A percentile compares a stretch with the other conserved stretches of the same genome.
Evolutionary conservation across 2,113 vertebrate genomes (phyloP).

Genomic region (Saccopteryx bilineata): DNA sequence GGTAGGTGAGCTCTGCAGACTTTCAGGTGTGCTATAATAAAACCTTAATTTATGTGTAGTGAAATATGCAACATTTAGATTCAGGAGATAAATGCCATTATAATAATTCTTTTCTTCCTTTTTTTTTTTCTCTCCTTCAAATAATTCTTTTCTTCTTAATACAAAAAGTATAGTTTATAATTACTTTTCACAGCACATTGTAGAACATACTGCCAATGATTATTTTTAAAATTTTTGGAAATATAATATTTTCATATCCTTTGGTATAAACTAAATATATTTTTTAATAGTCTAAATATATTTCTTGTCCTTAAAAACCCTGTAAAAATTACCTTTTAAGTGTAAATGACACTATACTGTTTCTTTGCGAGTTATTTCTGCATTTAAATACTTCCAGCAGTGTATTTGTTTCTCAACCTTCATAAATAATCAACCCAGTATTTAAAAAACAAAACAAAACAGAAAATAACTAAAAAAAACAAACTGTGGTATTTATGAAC

Average conservation of each 20-base stretch:
- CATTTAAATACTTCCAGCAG: constrained; percentile 66
- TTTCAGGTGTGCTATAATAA: not conserved
- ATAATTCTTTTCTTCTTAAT: not conserved
- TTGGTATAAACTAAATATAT: constrained; percentile 45
- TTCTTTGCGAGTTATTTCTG: constrained; percentile 54
- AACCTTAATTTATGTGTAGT: not conserved
- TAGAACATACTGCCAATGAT: not conserved
- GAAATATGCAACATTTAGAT: not conserved
- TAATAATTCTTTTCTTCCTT: not conserved
- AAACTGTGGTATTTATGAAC: constrained; percentile 77
- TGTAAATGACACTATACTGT: not conserved
- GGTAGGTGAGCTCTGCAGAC: not conserved
- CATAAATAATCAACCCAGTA: constrained; percentile 74
- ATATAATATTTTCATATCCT: not conserved
- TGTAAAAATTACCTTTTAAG: constrained; percentile 1
- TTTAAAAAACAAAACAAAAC: not conserved
- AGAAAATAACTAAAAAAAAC: constrained; percentile 68
- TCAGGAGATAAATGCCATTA: not conserved
- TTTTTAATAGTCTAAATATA: not conserved
- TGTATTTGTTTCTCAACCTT: constrained; percentile 78
- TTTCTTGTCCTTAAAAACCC: constrained; percentile 59
- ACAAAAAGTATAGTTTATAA: not conserved
- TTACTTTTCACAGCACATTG: not conserved
- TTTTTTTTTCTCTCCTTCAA: too few relatives aligned
- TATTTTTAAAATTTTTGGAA: not conserved